Evolutionary conservation across 2,888 invertebrate species (phyloP), one percentile per base, ranked within the genome.

Genomic region (Leptinotarsa juncta): DNA sequence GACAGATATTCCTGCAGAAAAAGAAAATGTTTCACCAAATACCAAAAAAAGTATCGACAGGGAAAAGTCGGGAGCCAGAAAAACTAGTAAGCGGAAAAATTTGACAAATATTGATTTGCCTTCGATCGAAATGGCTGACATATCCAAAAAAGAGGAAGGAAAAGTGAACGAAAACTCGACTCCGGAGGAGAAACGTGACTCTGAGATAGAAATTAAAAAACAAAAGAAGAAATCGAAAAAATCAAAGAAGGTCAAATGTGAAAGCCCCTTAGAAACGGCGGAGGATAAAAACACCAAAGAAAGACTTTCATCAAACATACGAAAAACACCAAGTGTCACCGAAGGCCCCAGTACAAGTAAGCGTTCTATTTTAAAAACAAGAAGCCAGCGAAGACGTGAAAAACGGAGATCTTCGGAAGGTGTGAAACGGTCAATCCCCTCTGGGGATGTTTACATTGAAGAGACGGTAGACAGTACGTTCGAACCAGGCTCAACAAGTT

Each of bases 161-260:
- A 57, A 14, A 57, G 3, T 12, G 12, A 16, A n/a, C 3, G 18
- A 57, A 57, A 57, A n/a, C 20, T 57, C 18, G n/a, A 62, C 62
- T 42, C 62, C 62, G 4, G 66, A 66, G 50, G 62, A 62, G 42
- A 42, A 62, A 32, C 26, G 62, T 10, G 62, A 62, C 16, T 32
- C 57, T 18, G 69, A 69, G 20, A 20, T 57, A 14, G 69, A 48
- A n/a, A 57, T 69, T 23, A 69, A 62, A 12, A 62, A 69, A 60
- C 57, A 49, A 3, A 69, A 69, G 16, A 69, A 57, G 23, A 69
- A 57, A 57, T 20, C 48, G 1, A 69, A 57, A 20, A 69, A 69
- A 57, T 20, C 14, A 2, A 69, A 69, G 18, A 42, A 48, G 4
- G 48, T 23, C 16, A 49, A 57, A 48, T 26, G 20, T 1, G 18